Evolutionary conservation across 1,140 invertebrate genomes (phyloP).

Genomic region (Euborellia annulipes): DNA sequence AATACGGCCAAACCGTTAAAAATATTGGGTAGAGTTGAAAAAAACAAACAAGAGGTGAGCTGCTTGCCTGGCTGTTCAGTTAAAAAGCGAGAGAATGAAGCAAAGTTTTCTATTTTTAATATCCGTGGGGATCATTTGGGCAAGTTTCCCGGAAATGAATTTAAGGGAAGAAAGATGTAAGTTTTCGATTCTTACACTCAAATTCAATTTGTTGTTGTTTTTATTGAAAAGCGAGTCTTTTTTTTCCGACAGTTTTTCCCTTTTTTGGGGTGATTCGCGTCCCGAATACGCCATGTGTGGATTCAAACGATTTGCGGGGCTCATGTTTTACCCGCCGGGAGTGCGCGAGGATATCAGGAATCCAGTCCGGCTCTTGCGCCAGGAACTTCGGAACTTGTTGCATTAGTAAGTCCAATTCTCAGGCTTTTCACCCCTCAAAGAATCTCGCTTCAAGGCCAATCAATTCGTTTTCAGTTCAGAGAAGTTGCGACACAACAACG

Average conservation of each 20-base stretch:
- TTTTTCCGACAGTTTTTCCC: constrained; percentile 48
- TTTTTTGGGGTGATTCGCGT: constrained; percentile 56
- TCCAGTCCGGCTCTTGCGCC: constrained; percentile 50
- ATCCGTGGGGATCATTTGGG: too few relatives aligned
- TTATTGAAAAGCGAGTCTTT: too few relatives aligned
- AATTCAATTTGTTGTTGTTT: too few relatives aligned
- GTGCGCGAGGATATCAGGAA: constrained; percentile 51
- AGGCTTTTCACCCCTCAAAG: not conserved
- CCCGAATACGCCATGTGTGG: constrained; percentile 45
- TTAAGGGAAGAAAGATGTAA: too few relatives aligned
- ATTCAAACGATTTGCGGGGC: constrained; percentile 44
- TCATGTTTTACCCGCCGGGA: constrained; percentile 60
- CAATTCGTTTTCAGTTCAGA: constrained; percentile 37
- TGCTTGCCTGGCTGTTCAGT: too few relatives aligned
- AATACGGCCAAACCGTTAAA: too few relatives aligned
- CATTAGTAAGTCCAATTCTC: constrained; percentile 49
- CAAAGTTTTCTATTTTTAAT: too few relatives aligned
- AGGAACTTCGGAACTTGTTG: constrained; percentile 55
- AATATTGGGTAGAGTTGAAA: too few relatives aligned
- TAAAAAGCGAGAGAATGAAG: too few relatives aligned
- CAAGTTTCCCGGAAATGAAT: too few relatives aligned
- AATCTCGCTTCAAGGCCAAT: constrained; percentile 1
- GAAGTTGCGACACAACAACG: constrained; percentile 46
- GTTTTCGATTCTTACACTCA: too few relatives aligned
- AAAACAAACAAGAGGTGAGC: too few relatives aligned